These are phyloP conservation scores for Poeciliopsis paucimaculata DNA, from an alignment of 2,797 vertebrate genomes.

Conservation along the genomic window DNA sequence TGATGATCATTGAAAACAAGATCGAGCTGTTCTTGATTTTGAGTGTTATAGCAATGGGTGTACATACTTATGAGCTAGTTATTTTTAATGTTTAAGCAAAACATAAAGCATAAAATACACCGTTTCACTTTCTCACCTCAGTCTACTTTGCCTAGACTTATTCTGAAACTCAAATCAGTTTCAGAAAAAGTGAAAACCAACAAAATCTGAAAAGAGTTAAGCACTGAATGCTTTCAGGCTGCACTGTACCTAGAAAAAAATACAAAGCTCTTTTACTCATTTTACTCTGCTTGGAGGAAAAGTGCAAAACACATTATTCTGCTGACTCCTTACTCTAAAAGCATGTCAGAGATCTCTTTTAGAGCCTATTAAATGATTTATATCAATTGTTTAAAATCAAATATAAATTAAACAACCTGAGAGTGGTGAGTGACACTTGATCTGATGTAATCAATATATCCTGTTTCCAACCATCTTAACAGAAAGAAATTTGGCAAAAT, in stretches of 20 bases:
- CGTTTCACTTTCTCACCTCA: not conserved
- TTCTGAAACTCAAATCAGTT: not conserved
- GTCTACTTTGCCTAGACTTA: not conserved
- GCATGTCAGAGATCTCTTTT: constrained; percentile 6
- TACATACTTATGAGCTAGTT: not conserved
- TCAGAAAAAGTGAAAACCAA: not conserved
- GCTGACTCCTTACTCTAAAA: constrained; percentile 17
- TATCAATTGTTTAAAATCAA: constrained; percentile 18
- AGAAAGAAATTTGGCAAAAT: not conserved
- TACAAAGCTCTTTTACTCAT: not conserved
- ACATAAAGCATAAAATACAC: not conserved
- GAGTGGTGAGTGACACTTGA: constrained; percentile 4
- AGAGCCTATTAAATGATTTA: not conserved
- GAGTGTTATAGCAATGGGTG: not conserved
- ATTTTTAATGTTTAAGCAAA: not conserved
- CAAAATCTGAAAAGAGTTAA: not conserved
- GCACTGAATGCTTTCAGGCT: not conserved
- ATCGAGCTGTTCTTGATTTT: not conserved
- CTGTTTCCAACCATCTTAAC: not conserved
- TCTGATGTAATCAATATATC: not conserved
- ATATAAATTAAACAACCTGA: constrained; percentile 4
- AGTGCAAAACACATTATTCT: constrained; percentile 1
- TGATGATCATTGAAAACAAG: not conserved
- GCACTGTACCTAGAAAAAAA: not conserved
- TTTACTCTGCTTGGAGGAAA: not conserved